phyloP scores from a whole-genome alignment of 2,113 vertebrate genomes.

The Hipposideros armiger region DNA sequence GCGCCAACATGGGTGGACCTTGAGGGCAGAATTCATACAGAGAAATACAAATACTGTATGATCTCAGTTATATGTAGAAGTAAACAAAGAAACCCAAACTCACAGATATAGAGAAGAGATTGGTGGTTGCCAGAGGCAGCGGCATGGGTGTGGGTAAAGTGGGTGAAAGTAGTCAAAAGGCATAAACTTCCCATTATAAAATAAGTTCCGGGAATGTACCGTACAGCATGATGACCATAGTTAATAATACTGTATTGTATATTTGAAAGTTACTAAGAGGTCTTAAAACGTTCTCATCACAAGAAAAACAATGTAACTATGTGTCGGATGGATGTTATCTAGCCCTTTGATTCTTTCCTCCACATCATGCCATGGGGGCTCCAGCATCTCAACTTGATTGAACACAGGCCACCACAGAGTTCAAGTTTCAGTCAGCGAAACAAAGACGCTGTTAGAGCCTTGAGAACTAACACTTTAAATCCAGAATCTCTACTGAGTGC shows the following conservation, averaged over 20 bases:
- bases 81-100: background rate
- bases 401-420: background rate
- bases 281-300: background rate
- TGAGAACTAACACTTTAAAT: background rate
- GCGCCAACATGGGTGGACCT: background rate
- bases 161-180: background rate
- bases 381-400: constrained; percentile 8
- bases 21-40: background rate
- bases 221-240: background rate
- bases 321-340: background rate
- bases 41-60: background rate
- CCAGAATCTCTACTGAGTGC: background rate
- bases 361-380: background rate
- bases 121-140: background rate
- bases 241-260: background rate
- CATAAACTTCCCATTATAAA: background rate
- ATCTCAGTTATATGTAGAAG: background rate
- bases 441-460: background rate
- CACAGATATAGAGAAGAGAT: background rate
- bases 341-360: background rate
- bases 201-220: background rate
- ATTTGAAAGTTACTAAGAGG: background rate
- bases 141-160: background rate
- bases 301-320: background rate
- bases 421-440: background rate